Percentiles rank a stretch among this genome's conserved stretches.
Conservation (phyloP, 2,113 vertebrate species). For the Microcebus lehilahytsara region DNA sequence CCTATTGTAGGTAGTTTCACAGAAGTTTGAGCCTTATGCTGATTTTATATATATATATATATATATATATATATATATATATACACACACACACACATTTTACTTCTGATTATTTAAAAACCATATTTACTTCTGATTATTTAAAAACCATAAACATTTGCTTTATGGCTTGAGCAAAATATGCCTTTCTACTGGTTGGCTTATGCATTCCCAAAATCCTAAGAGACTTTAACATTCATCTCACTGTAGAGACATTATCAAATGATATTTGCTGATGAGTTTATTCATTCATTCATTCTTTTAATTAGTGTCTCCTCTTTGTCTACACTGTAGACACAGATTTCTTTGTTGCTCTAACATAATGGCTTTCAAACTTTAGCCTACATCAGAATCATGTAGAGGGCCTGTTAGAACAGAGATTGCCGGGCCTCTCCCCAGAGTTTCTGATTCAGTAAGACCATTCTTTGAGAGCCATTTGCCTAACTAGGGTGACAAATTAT, state of each 20-base stretch:
- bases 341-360: background rate
- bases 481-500: background rate
- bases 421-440: background rate
- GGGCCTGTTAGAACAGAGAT: background rate
- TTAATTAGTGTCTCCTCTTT: background rate
- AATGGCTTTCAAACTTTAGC: background rate
- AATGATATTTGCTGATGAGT: background rate
- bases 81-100: no score
- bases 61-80: no score
- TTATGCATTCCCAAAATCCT: background rate
- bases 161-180: slow-evolving; percentile 15
- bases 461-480: background rate
- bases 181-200: background rate
- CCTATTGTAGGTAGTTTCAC: background rate
- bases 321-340: background rate
- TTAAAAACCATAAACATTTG: slow-evolving; percentile 9
- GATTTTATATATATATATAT: no score
- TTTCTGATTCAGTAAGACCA: background rate
- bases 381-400: background rate
- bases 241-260: background rate
- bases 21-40: background rate
- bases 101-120: slow-evolving; percentile 6
- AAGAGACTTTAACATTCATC: background rate
- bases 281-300: background rate
- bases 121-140: background rate